Percentiles rank a stretch among this genome's conserved stretches.
Conservation (phyloP, 2,797 vertebrate genomes). For the Distichodus sexfasciatus region DNA sequence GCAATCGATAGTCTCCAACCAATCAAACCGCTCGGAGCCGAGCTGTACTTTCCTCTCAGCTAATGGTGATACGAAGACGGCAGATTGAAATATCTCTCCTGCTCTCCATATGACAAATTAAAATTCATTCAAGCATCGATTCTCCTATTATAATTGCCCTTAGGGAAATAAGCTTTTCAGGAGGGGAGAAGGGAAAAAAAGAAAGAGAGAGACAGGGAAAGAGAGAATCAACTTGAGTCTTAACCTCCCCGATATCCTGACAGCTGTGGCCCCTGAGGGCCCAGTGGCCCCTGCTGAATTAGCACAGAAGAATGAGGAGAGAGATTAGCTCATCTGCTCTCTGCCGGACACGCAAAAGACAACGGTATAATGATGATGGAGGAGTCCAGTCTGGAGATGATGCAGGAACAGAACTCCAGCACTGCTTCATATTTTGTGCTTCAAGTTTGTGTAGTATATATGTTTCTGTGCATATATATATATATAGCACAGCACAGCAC, state of each 20-base stretch:
- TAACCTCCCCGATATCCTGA: slow-evolving; percentile 43
- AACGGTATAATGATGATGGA: too few relatives aligned
- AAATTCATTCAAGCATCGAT: slow-evolving; percentile 59
- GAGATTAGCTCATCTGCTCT: background rate
- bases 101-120: slow-evolving; percentile 54
- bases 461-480: too few relatives aligned
- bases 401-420: too few relatives aligned
- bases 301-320: slow-evolving; percentile 8
- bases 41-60: slow-evolving; percentile 15
- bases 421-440: too few relatives aligned
- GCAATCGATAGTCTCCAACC: slow-evolving; percentile 8
- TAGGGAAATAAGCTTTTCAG: slow-evolving; percentile 51
- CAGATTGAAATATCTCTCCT: slow-evolving; percentile 54
- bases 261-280: slow-evolving; percentile 19
- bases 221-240: slow-evolving; percentile 45
- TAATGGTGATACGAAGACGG: slow-evolving; percentile 48
- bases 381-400: too few relatives aligned
- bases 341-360: background rate
- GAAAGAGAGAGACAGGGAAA: background rate
- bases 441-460: too few relatives aligned
- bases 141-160: slow-evolving; percentile 56
- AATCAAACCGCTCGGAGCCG: slow-evolving; percentile 4
- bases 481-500: too few relatives aligned
- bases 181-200: slow-evolving; percentile 18
- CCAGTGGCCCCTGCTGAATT: slow-evolving; percentile 22